Base-by-base conservation (phyloP, 2,797 vertebrate species). In the Spondyliosoma cantharus region DNA sequence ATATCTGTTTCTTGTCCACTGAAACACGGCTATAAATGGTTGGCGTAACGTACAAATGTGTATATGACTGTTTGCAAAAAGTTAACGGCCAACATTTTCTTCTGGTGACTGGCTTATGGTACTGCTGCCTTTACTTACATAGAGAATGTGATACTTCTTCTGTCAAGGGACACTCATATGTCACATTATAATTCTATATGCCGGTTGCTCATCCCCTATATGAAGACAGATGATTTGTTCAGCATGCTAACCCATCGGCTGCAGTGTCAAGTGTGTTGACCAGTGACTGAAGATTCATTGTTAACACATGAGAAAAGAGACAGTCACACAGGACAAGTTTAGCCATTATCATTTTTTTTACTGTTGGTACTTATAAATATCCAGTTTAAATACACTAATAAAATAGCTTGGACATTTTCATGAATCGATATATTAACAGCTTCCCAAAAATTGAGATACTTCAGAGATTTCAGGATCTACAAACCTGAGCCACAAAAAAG, bases 351-450 rank as follows among this genome's bases (percentile, higher is more conserved):
- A 48, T 29, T 61, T 29, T 59, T 86, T 91, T 96, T 92, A 96
- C 93, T 96, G 86, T 93, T 87, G 71, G 75, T 93, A 79, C 85
- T 96, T 97, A 97, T 96, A 98, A 97, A 97, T 96, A 97, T 90
- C 91, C 81, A 71, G 83, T 92, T 93, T 96, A 96, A 96, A 95
- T 96, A 96, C 94, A 96, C 81, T 93, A 96, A 95, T 93, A 97
- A 97, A 98, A 98, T 94, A 94, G 87, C 93, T 94, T 86, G 93
- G 89, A 93, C 87, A 73, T 95, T 94, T 94, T 92, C 87, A 90
- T 92, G 83, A 93, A 85, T 82, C 87, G 3, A 87, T 78, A 54
- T 67, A 82, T 69, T 4, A 90, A 93, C 2, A 89, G 94, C 88
- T 90, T 92, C 92, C 96, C 94, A 94, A 96, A 96, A 96, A 92